These are phyloP conservation scores for Rhabdophis nuchalis DNA, from an alignment of 2,797 vertebrate species.

Conservation along the genomic window DNA sequence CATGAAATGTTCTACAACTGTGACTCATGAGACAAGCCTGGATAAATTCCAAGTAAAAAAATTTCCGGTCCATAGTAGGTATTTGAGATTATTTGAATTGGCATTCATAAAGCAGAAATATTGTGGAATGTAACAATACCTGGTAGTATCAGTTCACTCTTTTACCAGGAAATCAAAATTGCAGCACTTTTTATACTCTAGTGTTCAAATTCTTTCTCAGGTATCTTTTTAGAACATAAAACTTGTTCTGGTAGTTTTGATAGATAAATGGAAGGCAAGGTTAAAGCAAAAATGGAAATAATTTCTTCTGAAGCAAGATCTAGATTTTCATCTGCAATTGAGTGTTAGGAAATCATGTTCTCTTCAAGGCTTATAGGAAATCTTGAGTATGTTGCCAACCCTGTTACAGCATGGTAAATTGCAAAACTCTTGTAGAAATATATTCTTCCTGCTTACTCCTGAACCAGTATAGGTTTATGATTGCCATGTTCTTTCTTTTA, in stretches of 20 bases:
- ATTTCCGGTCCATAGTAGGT: not conserved
- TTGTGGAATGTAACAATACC: not conserved
- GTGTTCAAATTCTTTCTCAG: not conserved
- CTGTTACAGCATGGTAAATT: not conserved
- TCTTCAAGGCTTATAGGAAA: not conserved
- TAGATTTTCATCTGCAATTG: not conserved
- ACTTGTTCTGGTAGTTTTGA: not conserved
- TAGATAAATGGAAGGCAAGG: not conserved
- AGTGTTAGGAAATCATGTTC: not conserved
- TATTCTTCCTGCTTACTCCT: not conserved
- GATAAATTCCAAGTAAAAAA: not conserved
- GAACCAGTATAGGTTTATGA: slow-evolving; percentile 11
- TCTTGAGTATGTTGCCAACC: not conserved
- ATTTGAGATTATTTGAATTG: not conserved
- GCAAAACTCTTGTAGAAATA: not conserved
- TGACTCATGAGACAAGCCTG: not conserved
- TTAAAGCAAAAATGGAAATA: not conserved
- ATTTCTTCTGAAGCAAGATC: not conserved
- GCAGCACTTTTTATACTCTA: not conserved
- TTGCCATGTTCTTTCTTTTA: not conserved
- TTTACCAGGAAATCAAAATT: not conserved
- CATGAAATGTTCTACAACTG: not conserved
- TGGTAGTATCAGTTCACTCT: not conserved
- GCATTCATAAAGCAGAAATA: not conserved
- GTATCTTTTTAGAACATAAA: not conserved